A percentile compares a stretch with the other conserved stretches of the same genome.
These are phyloP conservation scores for Papilio glaucus DNA, from an alignment of 1,140 invertebrate genomes.

Conservation along the genomic window DNA sequence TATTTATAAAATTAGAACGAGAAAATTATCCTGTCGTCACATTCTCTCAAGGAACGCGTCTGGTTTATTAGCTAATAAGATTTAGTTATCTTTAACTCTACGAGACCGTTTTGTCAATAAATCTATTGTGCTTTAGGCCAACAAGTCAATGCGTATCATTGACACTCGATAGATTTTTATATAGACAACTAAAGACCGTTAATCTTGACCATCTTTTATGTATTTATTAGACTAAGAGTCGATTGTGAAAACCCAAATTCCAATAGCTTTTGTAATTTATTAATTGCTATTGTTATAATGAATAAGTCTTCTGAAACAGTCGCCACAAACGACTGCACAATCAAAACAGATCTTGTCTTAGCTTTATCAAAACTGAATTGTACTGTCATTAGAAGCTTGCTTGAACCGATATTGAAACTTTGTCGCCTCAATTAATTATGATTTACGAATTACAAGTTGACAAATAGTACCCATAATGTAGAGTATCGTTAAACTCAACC, in stretches of 20 bases:
- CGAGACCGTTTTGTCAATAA: too few species aligned
- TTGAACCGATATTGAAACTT: constrained; percentile 45
- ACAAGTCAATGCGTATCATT: too few species aligned
- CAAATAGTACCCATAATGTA: neutral
- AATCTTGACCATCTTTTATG: too few species aligned
- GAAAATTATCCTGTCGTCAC: too few species aligned
- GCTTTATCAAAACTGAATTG: constrained; percentile 60
- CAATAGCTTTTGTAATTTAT: neutral
- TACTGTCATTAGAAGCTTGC: constrained; percentile 45
- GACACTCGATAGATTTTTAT: too few species aligned
- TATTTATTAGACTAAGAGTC: neutral
- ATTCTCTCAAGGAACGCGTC: too few species aligned
- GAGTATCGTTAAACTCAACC: constrained; percentile 19
- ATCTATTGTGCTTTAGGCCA: too few species aligned
- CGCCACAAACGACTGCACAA: constrained; percentile 45
- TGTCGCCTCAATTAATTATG: constrained; percentile 61
- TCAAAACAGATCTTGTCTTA: constrained; percentile 42
- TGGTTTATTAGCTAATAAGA: too few species aligned
- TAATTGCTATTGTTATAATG: constrained; percentile 24
- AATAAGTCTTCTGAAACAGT: constrained; percentile 42
- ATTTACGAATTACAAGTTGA: constrained; percentile 27
- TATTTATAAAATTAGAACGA: too few species aligned
- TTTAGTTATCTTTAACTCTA: too few species aligned
- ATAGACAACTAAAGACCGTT: too few species aligned
- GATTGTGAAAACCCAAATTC: neutral